These are phyloP conservation scores for Drosophila albomicans DNA, from an alignment of 1,140 invertebrate species.

Conservation along the genomic window DNA sequence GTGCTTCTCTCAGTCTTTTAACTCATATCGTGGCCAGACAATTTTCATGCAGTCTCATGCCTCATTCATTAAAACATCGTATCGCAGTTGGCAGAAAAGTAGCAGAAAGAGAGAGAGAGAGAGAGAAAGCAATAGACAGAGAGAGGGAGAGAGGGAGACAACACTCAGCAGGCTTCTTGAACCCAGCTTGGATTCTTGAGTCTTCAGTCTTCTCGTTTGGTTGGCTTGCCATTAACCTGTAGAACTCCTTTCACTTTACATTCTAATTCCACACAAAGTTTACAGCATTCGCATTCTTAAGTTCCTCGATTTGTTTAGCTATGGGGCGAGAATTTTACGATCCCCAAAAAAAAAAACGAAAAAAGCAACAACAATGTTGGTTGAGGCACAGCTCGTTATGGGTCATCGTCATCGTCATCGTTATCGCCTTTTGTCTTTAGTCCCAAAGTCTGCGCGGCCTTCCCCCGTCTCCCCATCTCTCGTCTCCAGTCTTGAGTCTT, in stretches of 20 bases:
- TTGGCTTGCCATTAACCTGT: slow-evolving; percentile 74
- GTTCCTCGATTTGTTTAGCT: slow-evolving; percentile 44
- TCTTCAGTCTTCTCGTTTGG: slow-evolving; percentile 2
- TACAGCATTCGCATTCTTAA: slow-evolving; percentile 78
- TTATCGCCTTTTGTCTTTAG: slow-evolving; percentile 22
- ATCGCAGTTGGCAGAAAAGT: slow-evolving; percentile 2
- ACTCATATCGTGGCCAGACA: slow-evolving; percentile 53
- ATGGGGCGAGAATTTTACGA: slow-evolving; percentile 41
- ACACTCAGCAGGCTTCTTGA: slow-evolving; percentile 7
- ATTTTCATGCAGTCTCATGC: slow-evolving; percentile 76
- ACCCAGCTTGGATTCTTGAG: background rate
- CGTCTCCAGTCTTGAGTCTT: background rate
- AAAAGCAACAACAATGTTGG: slow-evolving; percentile 11
- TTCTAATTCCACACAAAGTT: slow-evolving; percentile 73
- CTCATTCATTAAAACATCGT: slow-evolving; percentile 70
- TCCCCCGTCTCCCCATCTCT: background rate
- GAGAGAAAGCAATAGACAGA: background rate
- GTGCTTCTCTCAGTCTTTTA: background rate
- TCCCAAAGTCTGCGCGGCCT: slow-evolving; percentile 4
- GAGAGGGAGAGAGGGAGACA: background rate
- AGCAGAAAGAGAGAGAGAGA: background rate
- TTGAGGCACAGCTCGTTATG: slow-evolving; percentile 41
- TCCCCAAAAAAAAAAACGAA: slow-evolving; percentile 1
- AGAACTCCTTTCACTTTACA: slow-evolving; percentile 82
- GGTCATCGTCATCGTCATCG: slow-evolving; percentile 44